A percentile compares a stretch with the other conserved stretches of the same genome.
These are phyloP conservation scores for Euleptes europaea DNA, from an alignment of 2,113 vertebrate species.

Conservation along the genomic window DNA sequence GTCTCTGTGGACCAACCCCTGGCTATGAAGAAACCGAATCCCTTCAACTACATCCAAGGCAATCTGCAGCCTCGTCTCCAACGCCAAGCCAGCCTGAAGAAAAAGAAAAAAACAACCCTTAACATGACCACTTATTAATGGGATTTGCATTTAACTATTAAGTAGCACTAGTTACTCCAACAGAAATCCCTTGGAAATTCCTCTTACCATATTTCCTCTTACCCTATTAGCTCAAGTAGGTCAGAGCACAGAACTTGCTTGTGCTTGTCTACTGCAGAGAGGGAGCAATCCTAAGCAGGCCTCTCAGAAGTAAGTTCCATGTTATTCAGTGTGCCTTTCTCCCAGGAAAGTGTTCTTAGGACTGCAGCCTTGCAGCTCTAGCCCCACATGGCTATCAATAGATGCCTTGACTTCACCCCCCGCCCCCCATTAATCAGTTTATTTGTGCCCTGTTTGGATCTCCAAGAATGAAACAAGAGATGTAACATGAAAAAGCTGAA, in stretches of 20 bases:
- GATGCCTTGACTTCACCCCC: not conserved
- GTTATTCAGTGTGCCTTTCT: no score
- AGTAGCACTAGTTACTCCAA: not conserved
- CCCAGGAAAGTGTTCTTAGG: no score
- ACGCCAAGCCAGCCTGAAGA: constrained; percentile 83
- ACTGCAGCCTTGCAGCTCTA: not conserved
- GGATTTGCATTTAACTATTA: not conserved
- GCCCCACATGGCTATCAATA: not conserved
- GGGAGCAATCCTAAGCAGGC: no score
- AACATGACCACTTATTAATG: not conserved
- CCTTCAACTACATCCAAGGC: constrained; percentile 97
- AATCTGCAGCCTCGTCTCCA: constrained; percentile 89
- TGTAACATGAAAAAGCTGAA: not conserved
- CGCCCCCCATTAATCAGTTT: not conserved
- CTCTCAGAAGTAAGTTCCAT: no score
- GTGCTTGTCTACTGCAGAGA: not conserved
- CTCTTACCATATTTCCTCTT: not conserved
- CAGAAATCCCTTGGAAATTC: not conserved
- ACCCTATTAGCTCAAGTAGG: not conserved
- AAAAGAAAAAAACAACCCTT: not conserved
- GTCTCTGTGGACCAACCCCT: constrained; percentile 94
- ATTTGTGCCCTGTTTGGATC: not conserved
- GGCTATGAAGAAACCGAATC: constrained; percentile 93
- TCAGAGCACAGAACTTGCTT: not conserved
- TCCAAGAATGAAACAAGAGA: not conserved